Evolutionary conservation across 2,888 invertebrate genomes (phyloP), one percentile per base, ranked within the genome.

Genomic region (Netelia melanura): DNA sequence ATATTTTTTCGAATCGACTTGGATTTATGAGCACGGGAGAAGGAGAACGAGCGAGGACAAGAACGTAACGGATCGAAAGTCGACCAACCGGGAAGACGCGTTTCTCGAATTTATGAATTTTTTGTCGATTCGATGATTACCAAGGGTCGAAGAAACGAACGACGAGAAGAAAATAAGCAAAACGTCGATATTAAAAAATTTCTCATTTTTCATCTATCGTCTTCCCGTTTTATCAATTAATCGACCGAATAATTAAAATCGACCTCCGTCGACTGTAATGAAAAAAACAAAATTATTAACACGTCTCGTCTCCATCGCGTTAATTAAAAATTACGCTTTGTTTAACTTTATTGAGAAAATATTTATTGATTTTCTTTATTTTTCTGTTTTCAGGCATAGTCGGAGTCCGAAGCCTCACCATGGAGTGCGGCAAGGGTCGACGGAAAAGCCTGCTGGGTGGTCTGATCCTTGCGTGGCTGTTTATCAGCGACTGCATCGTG

Each of bases 401-500:
- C 90, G 90, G 90, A 92, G 92, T 90, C 91, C 90, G 90, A 89
- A 90, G 90, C 90, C 90, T 91, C 90, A 92, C 89, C 91, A 93
- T 93, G 93, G 93, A 93, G 92, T 92, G 93, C 89, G 93, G 92
- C 90, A 93, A 91, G 92, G 91, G 91, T 92, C 92, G 93, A 91
- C 93, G 93, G 92, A 93, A 92, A 92, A 91, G 90, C 90, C 90
- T 92, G 87, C 91, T 92, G 84, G 90, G 91, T 88, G 91, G 91
- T 86, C 89, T 93, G 88, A 90, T 93, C 86, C 90, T 93, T 87
- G 91, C 91, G 80, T 92, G 92, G 93, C 89, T 93, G 85, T 91
- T 92, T 89, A 92, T 92, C 90, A 91, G 90, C 88, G 89, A 92
- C 88, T 91, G 90, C 85, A 90, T 90, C 87, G 93, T 92, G 84